Evolutionary conservation across 2,113 vertebrate genomes (phyloP).

Genomic region (Trogon surrucura): DNA sequence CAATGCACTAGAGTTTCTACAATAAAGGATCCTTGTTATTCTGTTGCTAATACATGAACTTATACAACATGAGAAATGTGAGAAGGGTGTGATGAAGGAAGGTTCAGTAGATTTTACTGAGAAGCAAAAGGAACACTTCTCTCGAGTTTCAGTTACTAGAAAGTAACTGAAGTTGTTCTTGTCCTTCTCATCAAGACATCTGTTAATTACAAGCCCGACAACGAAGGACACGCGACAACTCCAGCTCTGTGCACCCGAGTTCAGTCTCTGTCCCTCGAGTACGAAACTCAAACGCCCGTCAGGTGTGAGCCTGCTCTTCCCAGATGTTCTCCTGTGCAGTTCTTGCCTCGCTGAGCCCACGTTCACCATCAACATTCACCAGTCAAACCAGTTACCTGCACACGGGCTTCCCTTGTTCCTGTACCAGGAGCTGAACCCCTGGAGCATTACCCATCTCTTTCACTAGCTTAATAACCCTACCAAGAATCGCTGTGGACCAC

Average conservation of each 20-base stretch:
- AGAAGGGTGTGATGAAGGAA: background rate
- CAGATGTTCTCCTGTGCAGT: background rate
- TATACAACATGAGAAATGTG: background rate
- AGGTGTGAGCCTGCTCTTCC: background rate
- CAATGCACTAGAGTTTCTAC: background rate
- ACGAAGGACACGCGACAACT: background rate
- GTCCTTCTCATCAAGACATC: background rate
- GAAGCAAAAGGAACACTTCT: background rate
- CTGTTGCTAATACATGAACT: background rate
- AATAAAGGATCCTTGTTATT: background rate
- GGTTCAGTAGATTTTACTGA: background rate
- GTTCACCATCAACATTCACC: background rate
- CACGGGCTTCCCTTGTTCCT: background rate
- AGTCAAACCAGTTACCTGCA: background rate
- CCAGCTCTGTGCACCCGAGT: accelerated
- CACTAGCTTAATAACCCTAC: background rate
- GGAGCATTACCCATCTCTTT: background rate
- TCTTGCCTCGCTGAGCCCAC: background rate
- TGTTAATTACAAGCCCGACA: background rate
- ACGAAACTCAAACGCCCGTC: background rate
- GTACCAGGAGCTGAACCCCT: background rate
- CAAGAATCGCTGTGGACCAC: background rate
- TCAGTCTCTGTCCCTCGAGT: too few relatives aligned
- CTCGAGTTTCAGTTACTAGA: background rate
- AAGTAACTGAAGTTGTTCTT: background rate